Evolutionary conservation across 1,140 invertebrate species (phyloP), one percentile per base, ranked within the genome.

Genomic region (Nixonia krombeini): DNA sequence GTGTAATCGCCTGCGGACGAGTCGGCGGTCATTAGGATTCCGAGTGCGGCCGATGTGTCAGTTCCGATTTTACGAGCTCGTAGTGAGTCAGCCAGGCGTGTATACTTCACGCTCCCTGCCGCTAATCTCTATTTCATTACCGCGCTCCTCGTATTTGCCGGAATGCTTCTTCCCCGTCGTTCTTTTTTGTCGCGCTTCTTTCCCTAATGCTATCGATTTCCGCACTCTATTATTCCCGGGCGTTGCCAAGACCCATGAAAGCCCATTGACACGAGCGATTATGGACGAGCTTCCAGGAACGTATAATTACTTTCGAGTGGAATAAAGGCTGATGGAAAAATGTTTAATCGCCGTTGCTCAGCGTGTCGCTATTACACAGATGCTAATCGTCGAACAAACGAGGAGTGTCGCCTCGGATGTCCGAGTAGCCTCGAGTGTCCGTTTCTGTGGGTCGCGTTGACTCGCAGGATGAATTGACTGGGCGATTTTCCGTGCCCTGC

Each of bases 11-110:
- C 29, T 12, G 40, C 40, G 40, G 21, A 42, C 18, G 25, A 40
- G 37, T 17, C 37, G 40, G 21, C n/a, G 42, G 26, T 45, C 42
- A 45, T 45, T 45, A 45, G 26, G 42, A 45, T 45, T 28, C 23
- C 16, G 42, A 45, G 42, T 29, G 25, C 26, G 16, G n/a, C n/a
- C 42, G 28, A 42, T 42, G 40, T 42, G 40, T 42, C 40, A 42
- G 40, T 21, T 45, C 13, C 42, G 42, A 45, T 45, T 45, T 45
- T 45, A 45, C 26, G 42, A 29, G 42, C 42, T 45, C 42, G 40
- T 23, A 25, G 40, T 42, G 40, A 42, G 40, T 42, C 18, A 25
- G 40, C 40, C 23, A 42, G 40, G 40, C 40, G 40, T 42, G 18
- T 42, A 23, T 42, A 42, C 23, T 42, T 42, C 40, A 25, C 17